Evolutionary conservation across 1,140 invertebrate genomes (phyloP).

Genomic region (Venustaconcha ellipsiformis): DNA sequence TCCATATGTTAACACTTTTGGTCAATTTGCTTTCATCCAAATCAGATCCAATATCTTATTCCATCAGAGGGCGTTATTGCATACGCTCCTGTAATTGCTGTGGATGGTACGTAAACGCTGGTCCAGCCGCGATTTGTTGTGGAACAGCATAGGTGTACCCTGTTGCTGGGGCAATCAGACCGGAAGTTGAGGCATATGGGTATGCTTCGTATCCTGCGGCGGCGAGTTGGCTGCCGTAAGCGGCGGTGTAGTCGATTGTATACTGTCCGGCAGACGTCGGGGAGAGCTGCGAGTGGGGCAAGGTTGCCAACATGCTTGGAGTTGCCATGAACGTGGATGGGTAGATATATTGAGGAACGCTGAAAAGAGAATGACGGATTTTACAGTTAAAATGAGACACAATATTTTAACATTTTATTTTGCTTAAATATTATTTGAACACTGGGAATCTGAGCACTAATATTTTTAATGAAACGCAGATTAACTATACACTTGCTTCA

Average conservation of each 20-base stretch:
- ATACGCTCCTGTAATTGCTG: slow-evolving; percentile 54
- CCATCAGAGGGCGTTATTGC: slow-evolving; percentile 32
- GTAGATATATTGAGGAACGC: slow-evolving; percentile 53
- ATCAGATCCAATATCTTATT: not conserved
- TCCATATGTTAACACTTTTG: not conserved
- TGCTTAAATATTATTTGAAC: too few species aligned
- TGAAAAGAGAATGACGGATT: slow-evolving; percentile 29
- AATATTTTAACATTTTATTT: too few species aligned
- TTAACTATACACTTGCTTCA: too few species aligned
- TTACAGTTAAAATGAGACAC: too few species aligned
- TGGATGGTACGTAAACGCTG: slow-evolving; percentile 46
- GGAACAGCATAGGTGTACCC: slow-evolving; percentile 56
- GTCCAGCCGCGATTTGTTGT: slow-evolving; percentile 44
- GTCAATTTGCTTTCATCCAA: not conserved
- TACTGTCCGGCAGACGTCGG: slow-evolving; percentile 31
- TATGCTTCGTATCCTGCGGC: slow-evolving; percentile 35
- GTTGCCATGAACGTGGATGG: slow-evolving; percentile 44
- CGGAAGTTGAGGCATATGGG: slow-evolving; percentile 37
- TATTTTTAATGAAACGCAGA: too few species aligned
- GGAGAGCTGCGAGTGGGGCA: slow-evolving; percentile 45
- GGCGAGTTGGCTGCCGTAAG: slow-evolving; percentile 34
- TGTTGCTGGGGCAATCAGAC: slow-evolving; percentile 29
- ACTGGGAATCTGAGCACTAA: too few species aligned
- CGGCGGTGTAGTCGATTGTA: slow-evolving; percentile 45
- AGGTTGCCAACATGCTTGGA: slow-evolving; percentile 35